Base-by-base conservation (phyloP, 2,888 invertebrate species). In the Caenorhabditis auriculariae region DNA sequence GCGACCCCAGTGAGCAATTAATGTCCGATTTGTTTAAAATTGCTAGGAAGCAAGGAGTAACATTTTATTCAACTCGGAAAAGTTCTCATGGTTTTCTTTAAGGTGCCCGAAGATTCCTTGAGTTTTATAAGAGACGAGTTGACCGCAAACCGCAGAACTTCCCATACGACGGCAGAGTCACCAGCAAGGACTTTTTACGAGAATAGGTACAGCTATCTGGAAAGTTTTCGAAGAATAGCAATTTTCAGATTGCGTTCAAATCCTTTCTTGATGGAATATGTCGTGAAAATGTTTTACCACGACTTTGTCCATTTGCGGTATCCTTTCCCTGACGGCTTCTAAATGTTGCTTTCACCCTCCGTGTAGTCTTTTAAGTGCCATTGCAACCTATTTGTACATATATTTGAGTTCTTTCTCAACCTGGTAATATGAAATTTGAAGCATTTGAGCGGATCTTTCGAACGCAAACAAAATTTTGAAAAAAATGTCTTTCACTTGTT, bases 261-360 rank as follows among this genome's bases (percentile, higher is more conserved):
- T 38, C 71, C 76, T n/a, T 76, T 76, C 48, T 60, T 78, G 23
- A 73, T 77, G 69, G 78, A 78, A 61, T 75, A 70, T 49, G 61
- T 78, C 32, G 67, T 78, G 15, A 57, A 66, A 46, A 76, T 78
- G 75, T 77, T 73, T 54, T 77, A 75, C 55, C 61, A 68, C 57
- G 78, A 78, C 54, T 78, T 69, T 42, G 50, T 59, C 29, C 55
- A 67, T 27, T 69, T 76, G 45, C 56, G 62, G 26, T 76, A 72
- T 61, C 44, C 66, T 38, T 50, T 76, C 38, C 76, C 76, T 3
- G 37, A 59, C 4, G 70, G 66, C 17, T 68, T 70, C 49, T 46
- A 27, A 46, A n/a, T n/a, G n/a, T 5, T 28, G n/a, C 12, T 46
- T 28, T 7, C 24, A 6, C 19, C 5, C n/a, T n/a, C n/a, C n/a